Conservation (phyloP, 2,797 vertebrate genomes). For the Betta splendens region DNA sequence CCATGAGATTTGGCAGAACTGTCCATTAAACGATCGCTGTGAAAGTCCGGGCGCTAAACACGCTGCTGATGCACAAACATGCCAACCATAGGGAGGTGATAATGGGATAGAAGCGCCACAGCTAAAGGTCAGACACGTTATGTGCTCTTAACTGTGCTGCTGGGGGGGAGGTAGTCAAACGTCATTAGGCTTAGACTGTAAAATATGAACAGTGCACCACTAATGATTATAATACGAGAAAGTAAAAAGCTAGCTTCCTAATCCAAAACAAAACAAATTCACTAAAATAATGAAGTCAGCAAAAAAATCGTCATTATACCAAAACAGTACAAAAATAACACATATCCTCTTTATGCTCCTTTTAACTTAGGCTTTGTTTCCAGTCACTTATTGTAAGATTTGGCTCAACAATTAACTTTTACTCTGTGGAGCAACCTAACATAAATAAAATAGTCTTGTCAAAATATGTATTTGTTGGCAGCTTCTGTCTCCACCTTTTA, state of each 20-base stretch:
- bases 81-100: conserved; percentile 60
- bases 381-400: too few relatives aligned
- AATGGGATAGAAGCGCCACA: conserved; percentile 53
- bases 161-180: background rate
- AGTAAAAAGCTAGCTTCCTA: background rate
- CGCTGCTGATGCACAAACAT: conserved; percentile 30
- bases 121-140: conserved; percentile 41
- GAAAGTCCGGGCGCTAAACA: conserved; percentile 55
- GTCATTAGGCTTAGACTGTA: background rate
- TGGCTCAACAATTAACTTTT: conserved; percentile 18
- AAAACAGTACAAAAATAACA: too few relatives aligned
- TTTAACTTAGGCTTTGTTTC: too few relatives aligned
- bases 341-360: too few relatives aligned
- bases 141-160: conserved; percentile 11
- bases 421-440: background rate
- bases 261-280: background rate
- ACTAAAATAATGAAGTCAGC: background rate
- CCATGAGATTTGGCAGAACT: conserved; percentile 34
- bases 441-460: conserved; percentile 16
- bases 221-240: too few relatives aligned
- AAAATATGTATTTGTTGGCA: conserved; percentile 14
- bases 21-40: conserved; percentile 38
- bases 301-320: conserved; percentile 17
- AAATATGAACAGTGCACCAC: background rate
- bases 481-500: conserved; percentile 16